phyloP scores from a whole-genome alignment of 2,888 invertebrate species.

The Pantelozetes paolii region DNA sequence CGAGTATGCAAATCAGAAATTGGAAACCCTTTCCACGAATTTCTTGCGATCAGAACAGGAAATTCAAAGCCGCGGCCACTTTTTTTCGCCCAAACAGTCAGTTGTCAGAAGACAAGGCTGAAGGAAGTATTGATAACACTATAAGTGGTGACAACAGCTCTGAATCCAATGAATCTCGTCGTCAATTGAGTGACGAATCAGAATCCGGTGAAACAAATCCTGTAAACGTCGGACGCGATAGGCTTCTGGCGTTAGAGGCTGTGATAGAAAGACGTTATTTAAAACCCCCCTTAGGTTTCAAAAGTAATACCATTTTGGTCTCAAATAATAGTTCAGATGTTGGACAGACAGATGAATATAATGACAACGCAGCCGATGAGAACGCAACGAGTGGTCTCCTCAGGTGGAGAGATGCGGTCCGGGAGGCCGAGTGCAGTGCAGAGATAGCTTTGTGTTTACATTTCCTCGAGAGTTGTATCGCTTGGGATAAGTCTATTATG shows the following conservation, averaged over 20 bases:
- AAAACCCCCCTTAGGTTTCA: slow-evolving; percentile 48
- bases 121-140: background rate
- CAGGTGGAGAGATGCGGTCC: slow-evolving; percentile 81
- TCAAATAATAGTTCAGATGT: slow-evolving; percentile 35
- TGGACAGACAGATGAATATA: slow-evolving; percentile 40
- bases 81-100: background rate
- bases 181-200: background rate
- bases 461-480: slow-evolving; percentile 80
- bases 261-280: slow-evolving; percentile 75
- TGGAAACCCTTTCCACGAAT: slow-evolving; percentile 44
- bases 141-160: background rate
- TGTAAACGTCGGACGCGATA: slow-evolving; percentile 62
- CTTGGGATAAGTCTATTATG: slow-evolving; percentile 99
- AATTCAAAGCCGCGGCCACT: slow-evolving; percentile 6
- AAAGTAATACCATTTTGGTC: slow-evolving; percentile 37
- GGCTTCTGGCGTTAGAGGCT: slow-evolving; percentile 75
- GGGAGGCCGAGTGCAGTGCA: slow-evolving; percentile 76
- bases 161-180: slow-evolving; percentile 22
- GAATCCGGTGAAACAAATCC: slow-evolving; percentile 51
- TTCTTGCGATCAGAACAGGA: slow-evolving; percentile 51
- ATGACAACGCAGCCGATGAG: slow-evolving; percentile 43
- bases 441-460: slow-evolving; percentile 85
- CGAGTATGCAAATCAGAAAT: slow-evolving; percentile 71
- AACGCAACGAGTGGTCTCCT: slow-evolving; percentile 59
- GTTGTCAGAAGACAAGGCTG: background rate